These are phyloP conservation scores for Salvelinus namaycush DNA, from an alignment of 2,113 vertebrate species.

Conservation along the genomic window DNA sequence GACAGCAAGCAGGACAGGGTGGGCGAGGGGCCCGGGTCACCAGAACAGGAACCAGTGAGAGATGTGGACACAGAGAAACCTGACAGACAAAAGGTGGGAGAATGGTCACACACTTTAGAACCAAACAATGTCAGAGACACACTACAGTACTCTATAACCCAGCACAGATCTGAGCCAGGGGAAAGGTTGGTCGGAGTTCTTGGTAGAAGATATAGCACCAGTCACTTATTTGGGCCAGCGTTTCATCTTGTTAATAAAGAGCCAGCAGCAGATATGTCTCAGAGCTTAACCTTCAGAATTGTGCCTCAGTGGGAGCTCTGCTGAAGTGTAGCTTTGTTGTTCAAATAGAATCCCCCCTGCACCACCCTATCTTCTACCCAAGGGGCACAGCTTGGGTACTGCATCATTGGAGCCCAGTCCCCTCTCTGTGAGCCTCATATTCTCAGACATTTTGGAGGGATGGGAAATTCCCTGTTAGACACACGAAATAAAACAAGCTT, in stretches of 20 bases:
- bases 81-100: constrained; percentile 69
- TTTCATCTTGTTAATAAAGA: no score
- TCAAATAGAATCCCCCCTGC: constrained; percentile 1
- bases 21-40: constrained; percentile 59
- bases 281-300: neutral
- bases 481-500: no score
- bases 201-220: no score
- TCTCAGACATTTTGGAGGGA: neutral
- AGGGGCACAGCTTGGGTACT: neutral
- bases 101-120: neutral
- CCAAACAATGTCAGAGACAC: neutral
- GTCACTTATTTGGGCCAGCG: no score
- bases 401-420: neutral
- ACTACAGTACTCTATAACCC: neutral
- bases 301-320: no score
- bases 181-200: no score
- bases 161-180: neutral
- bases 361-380: neutral
- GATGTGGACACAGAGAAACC: constrained; percentile 80
- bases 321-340: neutral
- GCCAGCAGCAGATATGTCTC: neutral
- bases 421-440: neutral
- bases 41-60: constrained; percentile 86
- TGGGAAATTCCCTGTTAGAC: neutral
- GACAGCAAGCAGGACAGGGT: constrained; percentile 47